A percentile compares a stretch with the other conserved stretches of the same genome.
These are phyloP conservation scores for Calypte anna DNA, from an alignment of 2,113 vertebrate species.

Conservation along the genomic window DNA sequence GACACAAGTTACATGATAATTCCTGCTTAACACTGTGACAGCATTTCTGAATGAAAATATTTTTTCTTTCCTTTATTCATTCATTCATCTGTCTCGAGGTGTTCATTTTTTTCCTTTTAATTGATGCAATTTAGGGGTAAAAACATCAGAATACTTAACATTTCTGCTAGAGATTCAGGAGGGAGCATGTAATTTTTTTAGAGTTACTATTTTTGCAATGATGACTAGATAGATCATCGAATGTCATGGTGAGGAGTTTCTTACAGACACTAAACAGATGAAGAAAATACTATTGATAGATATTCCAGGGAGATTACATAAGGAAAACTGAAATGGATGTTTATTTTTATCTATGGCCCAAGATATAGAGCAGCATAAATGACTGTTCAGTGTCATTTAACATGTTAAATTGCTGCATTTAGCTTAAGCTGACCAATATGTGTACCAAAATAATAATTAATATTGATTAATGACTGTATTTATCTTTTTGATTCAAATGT, in stretches of 20 bases:
- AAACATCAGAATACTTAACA: not conserved
- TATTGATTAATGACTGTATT: not conserved
- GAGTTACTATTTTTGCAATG: slow-evolving; percentile 12
- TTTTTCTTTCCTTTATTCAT: not conserved
- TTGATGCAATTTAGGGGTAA: not conserved
- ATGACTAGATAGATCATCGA: not conserved
- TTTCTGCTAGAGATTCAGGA: not conserved
- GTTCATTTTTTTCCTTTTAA: not conserved
- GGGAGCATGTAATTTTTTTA: not conserved
- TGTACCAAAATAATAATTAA: slow-evolving; percentile 22
- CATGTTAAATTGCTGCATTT: not conserved
- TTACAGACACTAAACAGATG: not conserved
- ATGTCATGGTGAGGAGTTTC: not conserved
- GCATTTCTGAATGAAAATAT: not conserved
- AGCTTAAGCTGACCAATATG: not conserved
- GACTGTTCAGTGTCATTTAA: not conserved
- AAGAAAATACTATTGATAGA: not conserved
- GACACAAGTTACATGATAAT: not conserved
- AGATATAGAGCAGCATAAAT: not conserved
- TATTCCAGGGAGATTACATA: not conserved
- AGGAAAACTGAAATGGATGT: not conserved
- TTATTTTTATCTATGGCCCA: slow-evolving; percentile 7
- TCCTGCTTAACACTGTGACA: not conserved
- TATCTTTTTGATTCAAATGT: not conserved
- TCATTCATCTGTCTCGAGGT: not conserved